Evolutionary conservation across 2,888 invertebrate genomes (phyloP), one percentile per base, ranked within the genome.

Genomic region (Digitonthophagus gazella): DNA sequence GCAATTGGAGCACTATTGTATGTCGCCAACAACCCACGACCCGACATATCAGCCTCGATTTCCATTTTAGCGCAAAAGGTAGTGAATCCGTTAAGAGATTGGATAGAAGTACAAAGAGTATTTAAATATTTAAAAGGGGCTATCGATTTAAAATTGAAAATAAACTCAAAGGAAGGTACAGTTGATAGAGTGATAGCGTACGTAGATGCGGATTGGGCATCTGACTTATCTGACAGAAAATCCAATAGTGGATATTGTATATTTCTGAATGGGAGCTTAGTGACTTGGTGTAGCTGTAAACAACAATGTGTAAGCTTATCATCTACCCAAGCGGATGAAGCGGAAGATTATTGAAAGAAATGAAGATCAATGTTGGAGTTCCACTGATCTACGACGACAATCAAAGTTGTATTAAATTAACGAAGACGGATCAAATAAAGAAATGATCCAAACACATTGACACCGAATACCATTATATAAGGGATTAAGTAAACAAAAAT

Each of bases 1-100:
- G 64, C 70, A 14, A 72, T 74, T 8, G 74, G 73, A 8, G 71
- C 70, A 67, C 64, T 74, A 4, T 22, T 74, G 28, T 73, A 72
- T 20, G 14, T 71, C 15, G 44, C 71, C 15, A 71, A 67, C 28
- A 69, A 68, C 44, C 65, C 70, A 3, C 65, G 74, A 64, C 71
- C 72, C 55, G 72, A 73, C 19, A 69, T 72, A 4, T 8, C 67
- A 20, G 69, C 63, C 58, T 63, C 73, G 15, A 69, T 71, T 8
- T 44, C 28, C 11, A 44, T 44, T 3, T 11, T 44, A 44, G 28
- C 28, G 28, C 28, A 44, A 44, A 6, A 44, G 11, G 3, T 3
- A 44, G 11, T 8, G 11, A 11, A 1, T 2, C 28, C 28, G 1
- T 44, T 44, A n/a, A n/a, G 3, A 44, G 28, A 44, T 44, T 44